A percentile compares a stretch with the other conserved stretches of the same genome.
phyloP scores from a whole-genome alignment of 1,140 invertebrate species.

The Scaptomyza hsui region DNA sequence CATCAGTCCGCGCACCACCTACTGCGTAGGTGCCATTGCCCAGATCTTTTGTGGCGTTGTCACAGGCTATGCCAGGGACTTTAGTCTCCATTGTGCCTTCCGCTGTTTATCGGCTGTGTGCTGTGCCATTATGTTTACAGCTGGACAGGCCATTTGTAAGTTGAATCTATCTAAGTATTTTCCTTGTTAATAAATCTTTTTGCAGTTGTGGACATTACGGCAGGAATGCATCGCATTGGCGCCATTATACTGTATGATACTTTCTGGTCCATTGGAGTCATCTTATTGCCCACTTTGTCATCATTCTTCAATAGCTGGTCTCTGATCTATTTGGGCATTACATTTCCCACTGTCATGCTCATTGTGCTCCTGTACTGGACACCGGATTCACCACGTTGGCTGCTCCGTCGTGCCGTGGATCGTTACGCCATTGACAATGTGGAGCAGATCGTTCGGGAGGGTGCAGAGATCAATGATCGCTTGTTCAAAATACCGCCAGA shows the following conservation, averaged over 20 bases:
- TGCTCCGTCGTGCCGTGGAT: slow-evolving; percentile 70
- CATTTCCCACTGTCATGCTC: slow-evolving; percentile 81
- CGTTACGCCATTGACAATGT: slow-evolving; percentile 64
- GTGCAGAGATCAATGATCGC: slow-evolving; percentile 80
- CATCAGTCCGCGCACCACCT: slow-evolving; percentile 80
- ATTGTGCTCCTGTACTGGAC: slow-evolving; percentile 83
- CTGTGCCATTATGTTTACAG: slow-evolving; percentile 82
- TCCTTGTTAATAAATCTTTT: neutral
- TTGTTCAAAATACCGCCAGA: slow-evolving; percentile 74
- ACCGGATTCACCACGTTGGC: slow-evolving; percentile 84
- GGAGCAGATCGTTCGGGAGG: slow-evolving; percentile 75
- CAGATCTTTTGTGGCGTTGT: slow-evolving; percentile 81
- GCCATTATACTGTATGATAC: slow-evolving; percentile 84
- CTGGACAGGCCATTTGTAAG: slow-evolving; percentile 83
- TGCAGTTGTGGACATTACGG: slow-evolving; percentile 81
- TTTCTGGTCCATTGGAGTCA: slow-evolving; percentile 84
- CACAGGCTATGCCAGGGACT: slow-evolving; percentile 79
- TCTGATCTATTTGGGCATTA: slow-evolving; percentile 83
- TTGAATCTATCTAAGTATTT: neutral
- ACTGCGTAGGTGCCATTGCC: slow-evolving; percentile 78
- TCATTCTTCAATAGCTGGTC: slow-evolving; percentile 83
- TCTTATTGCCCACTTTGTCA: slow-evolving; percentile 81
- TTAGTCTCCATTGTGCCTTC: slow-evolving; percentile 81
- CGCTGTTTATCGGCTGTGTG: slow-evolving; percentile 82
- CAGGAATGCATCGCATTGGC: slow-evolving; percentile 80